phyloP scores from a whole-genome alignment of 1,140 invertebrate genomes.

The Diorhabda elongata region DNA sequence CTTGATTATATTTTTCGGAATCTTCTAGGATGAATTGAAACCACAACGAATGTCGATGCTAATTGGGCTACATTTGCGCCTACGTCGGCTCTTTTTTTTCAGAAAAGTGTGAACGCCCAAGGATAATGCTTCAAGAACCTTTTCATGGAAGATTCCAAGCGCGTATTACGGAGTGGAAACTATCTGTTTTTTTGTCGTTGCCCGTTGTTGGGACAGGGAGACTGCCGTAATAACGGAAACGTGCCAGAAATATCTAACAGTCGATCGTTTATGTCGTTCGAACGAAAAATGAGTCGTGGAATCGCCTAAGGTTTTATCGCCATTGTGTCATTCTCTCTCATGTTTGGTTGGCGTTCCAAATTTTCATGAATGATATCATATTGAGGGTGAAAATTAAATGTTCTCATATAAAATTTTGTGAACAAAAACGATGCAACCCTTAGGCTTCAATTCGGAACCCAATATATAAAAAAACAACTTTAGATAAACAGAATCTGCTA shows the following conservation, averaged over 20 bases:
- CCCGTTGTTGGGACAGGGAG: background rate
- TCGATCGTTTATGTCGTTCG: constrained; percentile 13
- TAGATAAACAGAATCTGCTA: too few relatives aligned
- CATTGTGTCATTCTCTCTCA: background rate
- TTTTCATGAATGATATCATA: background rate
- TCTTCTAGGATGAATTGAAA: too few relatives aligned
- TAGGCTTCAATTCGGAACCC: too few relatives aligned
- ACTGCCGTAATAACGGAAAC: constrained; percentile 24
- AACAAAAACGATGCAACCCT: too few relatives aligned
- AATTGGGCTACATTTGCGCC: background rate
- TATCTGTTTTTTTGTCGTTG: constrained; percentile 21
- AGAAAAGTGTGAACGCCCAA: background rate
- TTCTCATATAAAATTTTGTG: too few relatives aligned
- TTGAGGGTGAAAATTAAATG: too few relatives aligned
- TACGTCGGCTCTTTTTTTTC: background rate
- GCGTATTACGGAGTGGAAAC: constrained; percentile 6
- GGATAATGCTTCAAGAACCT: background rate
- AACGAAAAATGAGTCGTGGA: constrained; percentile 12
- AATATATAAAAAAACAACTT: too few relatives aligned
- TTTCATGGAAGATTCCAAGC: background rate
- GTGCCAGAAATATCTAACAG: constrained; percentile 20
- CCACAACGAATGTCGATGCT: background rate
- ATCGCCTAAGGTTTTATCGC: background rate
- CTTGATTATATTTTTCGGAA: too few relatives aligned
- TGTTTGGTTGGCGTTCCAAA: background rate